phyloP scores from a whole-genome alignment of 2,888 invertebrate species.

The Sthenelais limicola region DNA sequence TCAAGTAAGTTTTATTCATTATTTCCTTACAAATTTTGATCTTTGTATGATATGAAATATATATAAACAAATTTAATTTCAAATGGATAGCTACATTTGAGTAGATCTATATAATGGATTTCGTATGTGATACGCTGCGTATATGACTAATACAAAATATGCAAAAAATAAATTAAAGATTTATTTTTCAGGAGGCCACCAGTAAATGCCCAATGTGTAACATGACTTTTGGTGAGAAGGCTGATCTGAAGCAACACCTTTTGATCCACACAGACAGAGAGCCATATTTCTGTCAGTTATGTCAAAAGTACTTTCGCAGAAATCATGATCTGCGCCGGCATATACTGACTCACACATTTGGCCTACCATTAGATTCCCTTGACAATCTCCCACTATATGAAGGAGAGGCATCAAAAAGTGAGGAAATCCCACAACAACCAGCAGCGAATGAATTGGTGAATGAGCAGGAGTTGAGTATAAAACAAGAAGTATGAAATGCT shows the following conservation, averaged over 20 bases:
- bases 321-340: constrained; percentile 15
- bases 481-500: too few relatives aligned
- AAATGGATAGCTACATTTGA: too few relatives aligned
- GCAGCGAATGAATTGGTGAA: too few relatives aligned
- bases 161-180: not conserved
- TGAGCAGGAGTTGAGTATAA: too few relatives aligned
- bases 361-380: constrained; percentile 1
- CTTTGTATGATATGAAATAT: too few relatives aligned
- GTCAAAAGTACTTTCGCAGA: constrained; percentile 19
- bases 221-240: not conserved
- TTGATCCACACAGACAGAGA: constrained; percentile 11
- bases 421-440: too few relatives aligned
- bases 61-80: too few relatives aligned
- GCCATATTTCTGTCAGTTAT: constrained; percentile 24
- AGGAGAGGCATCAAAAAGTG: too few relatives aligned
- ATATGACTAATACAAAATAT: too few relatives aligned
- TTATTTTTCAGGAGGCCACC: not conserved
- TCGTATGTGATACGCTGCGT: too few relatives aligned
- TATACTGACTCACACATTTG: constrained; percentile 18
- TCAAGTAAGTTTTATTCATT: constrained; percentile 43
- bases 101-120: too few relatives aligned
- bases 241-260: constrained; percentile 6
- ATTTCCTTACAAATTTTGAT: too few relatives aligned
- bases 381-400: constrained; percentile 6
- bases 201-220: constrained; percentile 20